Base-by-base conservation (phyloP, 1,140 invertebrate genomes). In the Orchesella cincta region DNA sequence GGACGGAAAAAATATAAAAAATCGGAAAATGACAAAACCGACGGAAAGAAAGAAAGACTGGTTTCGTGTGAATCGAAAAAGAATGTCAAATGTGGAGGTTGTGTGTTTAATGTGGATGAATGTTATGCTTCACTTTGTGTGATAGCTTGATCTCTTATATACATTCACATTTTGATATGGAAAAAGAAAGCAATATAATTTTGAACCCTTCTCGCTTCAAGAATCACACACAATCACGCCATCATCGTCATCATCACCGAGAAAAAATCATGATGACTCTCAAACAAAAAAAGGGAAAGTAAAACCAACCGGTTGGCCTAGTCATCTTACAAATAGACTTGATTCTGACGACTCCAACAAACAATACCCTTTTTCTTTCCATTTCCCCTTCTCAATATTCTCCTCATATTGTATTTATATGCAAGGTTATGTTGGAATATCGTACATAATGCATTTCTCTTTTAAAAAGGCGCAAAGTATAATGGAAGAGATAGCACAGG, bases 71-170 rank as follows among this genome's bases (percentile, higher is more conserved):
- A 57, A 57, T 57, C 8, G 23, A 57, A 57, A 57, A 57, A 57
- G 52, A 57, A 57, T 57, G 52, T 57, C 12, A 57, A 57, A 57
- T 57, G 52, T 57, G 52, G 52, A 57, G 52, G 52, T 57, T 57
- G 52, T 57, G 52, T 57, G 52, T 57, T 57, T 57, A 57, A 57
- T 57, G 52, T 57, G 52, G 3, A 26, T 57, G 52, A 8, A 57
- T 57, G 52, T 57, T 8, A 57, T 57, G 52, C 23, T 57, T 57
- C 52, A n/a, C 23, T 57, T 46, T 46, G 39, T 57, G 12, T 57
- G 14, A 3, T n/a, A n/a, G n/a, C n/a, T n/a, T 57, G 52, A 57
- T 57, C 52, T 57, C 23, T 57, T 23, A n/a, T 18, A 46, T 46
- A 57, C 52, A 26, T 26, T 14, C 23, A n/a, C 23, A 57, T 57